phyloP scores from a whole-genome alignment of 1,140 invertebrate species.

The Papilio machaon region DNA sequence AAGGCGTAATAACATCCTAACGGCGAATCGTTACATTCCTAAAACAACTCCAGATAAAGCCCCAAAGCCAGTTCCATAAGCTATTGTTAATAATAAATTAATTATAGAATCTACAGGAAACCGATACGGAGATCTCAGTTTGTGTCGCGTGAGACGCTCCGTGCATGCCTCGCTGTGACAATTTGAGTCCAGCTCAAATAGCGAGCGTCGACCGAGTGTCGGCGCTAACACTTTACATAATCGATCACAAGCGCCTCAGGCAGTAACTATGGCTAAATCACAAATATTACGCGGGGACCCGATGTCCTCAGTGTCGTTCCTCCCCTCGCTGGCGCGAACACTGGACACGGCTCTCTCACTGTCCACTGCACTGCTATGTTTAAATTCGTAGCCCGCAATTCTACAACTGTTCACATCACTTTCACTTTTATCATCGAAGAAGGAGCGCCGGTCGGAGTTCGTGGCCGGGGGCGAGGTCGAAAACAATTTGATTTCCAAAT shows the following conservation, averaged over 20 bases:
- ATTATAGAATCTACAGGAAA: conserved; percentile 80
- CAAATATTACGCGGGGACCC: conserved; percentile 72
- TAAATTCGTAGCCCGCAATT: conserved; percentile 62
- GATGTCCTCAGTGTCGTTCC: conserved; percentile 67
- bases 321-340: conserved; percentile 64
- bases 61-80: conserved; percentile 69
- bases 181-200: conserved; percentile 80
- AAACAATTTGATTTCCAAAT: conserved; percentile 90
- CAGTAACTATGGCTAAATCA: conserved; percentile 81
- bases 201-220: conserved; percentile 60
- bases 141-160: conserved; percentile 71
- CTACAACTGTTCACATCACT: conserved; percentile 74
- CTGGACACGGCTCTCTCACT: conserved; percentile 65
- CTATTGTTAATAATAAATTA: conserved; percentile 81
- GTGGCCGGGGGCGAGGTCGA: conserved; percentile 81
- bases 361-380: conserved; percentile 74
- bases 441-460: conserved; percentile 72
- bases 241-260: conserved; percentile 69
- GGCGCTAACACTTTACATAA: conserved; percentile 43
- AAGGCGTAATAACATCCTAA: conserved; percentile 37
- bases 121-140: conserved; percentile 80
- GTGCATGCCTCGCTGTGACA: conserved; percentile 72
- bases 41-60: conserved; percentile 71
- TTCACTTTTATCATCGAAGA: conserved; percentile 77
- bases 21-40: conserved; percentile 62